phyloP scores from a whole-genome alignment of 2,797 vertebrate genomes.

The Babyrousa celebensis region DNA sequence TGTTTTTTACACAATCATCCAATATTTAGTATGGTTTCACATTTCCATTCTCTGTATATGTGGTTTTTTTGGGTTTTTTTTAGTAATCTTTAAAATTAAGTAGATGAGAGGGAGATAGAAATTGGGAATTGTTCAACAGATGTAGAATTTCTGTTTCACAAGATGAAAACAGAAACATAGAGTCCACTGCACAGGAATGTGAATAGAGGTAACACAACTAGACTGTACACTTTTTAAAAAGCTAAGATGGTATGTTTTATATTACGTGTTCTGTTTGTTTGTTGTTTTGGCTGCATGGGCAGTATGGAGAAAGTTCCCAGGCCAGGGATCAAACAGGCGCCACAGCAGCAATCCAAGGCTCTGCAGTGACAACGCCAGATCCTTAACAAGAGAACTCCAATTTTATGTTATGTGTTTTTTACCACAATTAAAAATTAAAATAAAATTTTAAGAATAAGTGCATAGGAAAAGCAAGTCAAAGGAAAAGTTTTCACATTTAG shows the following conservation, averaged over 20 bases:
- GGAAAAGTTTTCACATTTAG: conserved; percentile 22
- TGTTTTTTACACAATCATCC: not conserved
- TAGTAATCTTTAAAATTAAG: not conserved
- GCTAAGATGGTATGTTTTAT: not conserved
- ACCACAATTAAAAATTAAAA: not conserved
- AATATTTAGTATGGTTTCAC: not conserved
- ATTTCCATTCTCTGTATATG: not conserved
- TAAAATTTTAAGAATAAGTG: not conserved
- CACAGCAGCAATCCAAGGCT: no score
- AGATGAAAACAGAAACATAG: not conserved
- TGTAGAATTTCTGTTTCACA: not conserved
- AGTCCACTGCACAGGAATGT: not conserved
- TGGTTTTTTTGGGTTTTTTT: not conserved
- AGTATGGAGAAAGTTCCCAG: no score
- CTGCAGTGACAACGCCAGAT: no score
- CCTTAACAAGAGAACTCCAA: no score
- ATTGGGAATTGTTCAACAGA: not conserved
- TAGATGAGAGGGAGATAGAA: not conserved
- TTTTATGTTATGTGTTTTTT: not conserved
- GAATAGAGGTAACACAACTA: not conserved
- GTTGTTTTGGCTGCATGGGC: no score
- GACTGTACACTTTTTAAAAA: not conserved
- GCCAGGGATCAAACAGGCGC: no score
- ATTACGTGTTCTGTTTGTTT: not conserved
- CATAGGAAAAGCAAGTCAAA: not conserved